phyloP scores from a whole-genome alignment of 2,113 vertebrate species.

The Tychaedon coryphoeus region DNA sequence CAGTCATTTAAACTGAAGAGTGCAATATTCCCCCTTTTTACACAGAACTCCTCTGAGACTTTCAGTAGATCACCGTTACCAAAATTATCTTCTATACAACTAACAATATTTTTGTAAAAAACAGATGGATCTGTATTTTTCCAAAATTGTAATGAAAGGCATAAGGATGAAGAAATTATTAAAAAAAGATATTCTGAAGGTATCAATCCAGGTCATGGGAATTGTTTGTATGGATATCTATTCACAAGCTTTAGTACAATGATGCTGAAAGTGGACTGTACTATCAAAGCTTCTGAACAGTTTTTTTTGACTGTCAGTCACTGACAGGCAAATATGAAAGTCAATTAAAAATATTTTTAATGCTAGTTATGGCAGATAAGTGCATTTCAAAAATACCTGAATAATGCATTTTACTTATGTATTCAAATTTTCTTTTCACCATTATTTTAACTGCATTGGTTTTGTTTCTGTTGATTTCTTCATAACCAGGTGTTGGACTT shows the following conservation, averaged over 20 bases:
- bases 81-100: background rate
- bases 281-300: background rate
- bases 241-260: background rate
- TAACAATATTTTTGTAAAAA: background rate
- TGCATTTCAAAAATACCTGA: background rate
- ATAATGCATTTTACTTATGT: background rate
- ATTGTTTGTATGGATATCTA: background rate
- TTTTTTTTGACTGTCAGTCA: background rate
- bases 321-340: background rate
- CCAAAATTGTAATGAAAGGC: background rate
- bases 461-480: background rate
- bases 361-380: rapidly evolving
- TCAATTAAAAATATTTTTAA: background rate
- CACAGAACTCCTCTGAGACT: background rate
- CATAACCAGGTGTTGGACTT: background rate
- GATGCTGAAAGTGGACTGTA: background rate
- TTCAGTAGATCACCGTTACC: background rate
- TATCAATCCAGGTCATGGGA: background rate
- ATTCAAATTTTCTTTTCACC: background rate
- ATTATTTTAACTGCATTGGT: background rate
- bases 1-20: background rate
- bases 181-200: background rate
- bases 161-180: background rate
- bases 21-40: background rate
- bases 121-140: background rate